Evolutionary conservation across 2,113 vertebrate species (phyloP), one percentile per base, ranked within the genome.

Genomic region (Eudyptes chrysolophus): DNA sequence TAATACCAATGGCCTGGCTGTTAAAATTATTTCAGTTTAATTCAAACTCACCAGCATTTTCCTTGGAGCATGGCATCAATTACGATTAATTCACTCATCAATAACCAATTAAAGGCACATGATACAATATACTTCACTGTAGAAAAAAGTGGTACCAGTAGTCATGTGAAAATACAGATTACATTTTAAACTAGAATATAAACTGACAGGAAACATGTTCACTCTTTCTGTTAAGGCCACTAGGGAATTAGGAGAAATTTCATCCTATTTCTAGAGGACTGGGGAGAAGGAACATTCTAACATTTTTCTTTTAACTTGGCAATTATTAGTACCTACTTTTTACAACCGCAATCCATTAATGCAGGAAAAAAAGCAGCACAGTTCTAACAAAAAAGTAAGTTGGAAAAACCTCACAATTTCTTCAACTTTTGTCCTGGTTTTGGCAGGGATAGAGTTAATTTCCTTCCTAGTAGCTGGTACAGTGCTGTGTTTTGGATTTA

Each of bases 21-120:
- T 61, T 76, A 84, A 58, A 72, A 79, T 82, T 61, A 76, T 49
- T 92, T 82, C 60, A 30, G 25, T 87, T 90, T 83, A 92, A 82
- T 80, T 93, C 36, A 80, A 55, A 75, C 27, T 78, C 80, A 62
- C 11, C 44, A 90, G 84, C 2, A 72, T 44, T 85, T 77, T 75
- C 62, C 21, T 87, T 78, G 72, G 49, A 74, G n/a, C 26, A 61
- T n/a, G 26, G 49, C 49, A 90, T 48, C 40, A 95, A 6, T 72
- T 62, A 88, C 22, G 6, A 77, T 42, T 32, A 74, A 64, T 42
- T 84, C 57, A 62, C 15, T 58, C 75, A 82, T 29, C 51, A 69
- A 36, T 87, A 94, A 75, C 17, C 48, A 38, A n/a, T 54, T 89
- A 85, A 96, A 93, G 84, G 84, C 65, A 97, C 52, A 76, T 21